Evolutionary conservation across 2,113 vertebrate species (phyloP).

Genomic region (Peromyscus californicus): DNA sequence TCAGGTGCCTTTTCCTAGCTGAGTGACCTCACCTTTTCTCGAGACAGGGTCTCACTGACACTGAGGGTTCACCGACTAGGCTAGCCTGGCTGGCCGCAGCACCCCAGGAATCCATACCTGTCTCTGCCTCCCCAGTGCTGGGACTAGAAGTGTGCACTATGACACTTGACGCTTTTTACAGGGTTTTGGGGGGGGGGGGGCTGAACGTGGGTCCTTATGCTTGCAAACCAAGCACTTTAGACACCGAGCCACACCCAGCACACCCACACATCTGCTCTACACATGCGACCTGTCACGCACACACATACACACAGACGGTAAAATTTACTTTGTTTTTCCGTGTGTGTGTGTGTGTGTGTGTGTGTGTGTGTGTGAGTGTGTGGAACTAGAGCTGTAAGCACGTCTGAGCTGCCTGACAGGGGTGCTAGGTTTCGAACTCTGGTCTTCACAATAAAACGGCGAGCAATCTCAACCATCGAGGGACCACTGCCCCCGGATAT

Average conservation of each 20-base stretch:
- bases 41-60: background rate
- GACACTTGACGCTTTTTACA: background rate
- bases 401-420: background rate
- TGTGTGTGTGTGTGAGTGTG: background rate
- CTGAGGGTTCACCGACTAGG: background rate
- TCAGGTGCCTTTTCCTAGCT: background rate
- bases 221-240: background rate
- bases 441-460: background rate
- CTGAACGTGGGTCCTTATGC: background rate
- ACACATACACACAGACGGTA: too few relatives aligned
- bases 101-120: background rate
- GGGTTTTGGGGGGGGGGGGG: background rate
- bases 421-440: background rate
- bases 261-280: too few relatives aligned
- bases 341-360: background rate
- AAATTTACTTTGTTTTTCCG: background rate
- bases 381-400: too few relatives aligned
- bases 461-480: background rate
- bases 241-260: background rate
- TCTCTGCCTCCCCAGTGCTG: background rate
- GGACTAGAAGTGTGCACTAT: background rate
- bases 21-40: background rate
- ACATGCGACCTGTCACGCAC: too few relatives aligned
- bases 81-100: background rate
- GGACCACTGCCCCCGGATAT: background rate